Base-by-base conservation (phyloP, 2,113 vertebrate species). In the Cichladusa arquata region DNA sequence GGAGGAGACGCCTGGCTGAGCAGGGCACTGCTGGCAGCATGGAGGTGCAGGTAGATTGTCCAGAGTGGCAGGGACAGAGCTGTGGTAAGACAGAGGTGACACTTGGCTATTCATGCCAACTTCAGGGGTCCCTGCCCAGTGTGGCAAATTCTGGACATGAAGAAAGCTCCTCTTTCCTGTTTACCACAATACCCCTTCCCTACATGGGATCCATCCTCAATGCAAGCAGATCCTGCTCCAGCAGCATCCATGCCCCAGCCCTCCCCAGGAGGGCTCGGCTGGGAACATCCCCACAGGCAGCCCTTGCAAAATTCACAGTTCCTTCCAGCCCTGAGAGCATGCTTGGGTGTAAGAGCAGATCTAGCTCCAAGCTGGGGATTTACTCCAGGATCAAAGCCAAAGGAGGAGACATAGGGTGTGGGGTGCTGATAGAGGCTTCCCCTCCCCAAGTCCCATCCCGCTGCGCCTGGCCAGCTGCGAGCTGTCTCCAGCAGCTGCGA, bases 341-440 rank as follows among this genome's bases (percentile, higher is more conserved):
- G 0, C 25, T 47, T 17, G 64, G n/a, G 25, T 42, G 40, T 28
- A 48, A 77, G 38, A 50, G n/a, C 6, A 0, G 0, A 11, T 58
- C 44, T n/a, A 47, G 33, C 34, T 92, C 47, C 69, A 70, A 83
- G 50, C 50, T 78, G 44, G 34, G 9, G 40, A 91, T 91, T 70
- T 92, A 19, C 69, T 91, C 48, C 61, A 94, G 93, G 56, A 96
- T 71, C 57, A 88, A 96, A 88, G 84, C 91, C 89, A 96, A 95
- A 96, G 79, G 84, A 95, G 89, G 90, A 95, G 81, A 83, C 13
- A 2, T 6, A 86, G 90, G 93, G 93, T 1, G 74, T 86, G 79
- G 84, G 79, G 85, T 62, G 48, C 85, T 26, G 61, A 94, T 77
- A 93, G 70, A 12, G 0, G 57, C 65, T 87, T 93, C 57, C 81